Evolutionary conservation across 2,888 invertebrate species (phyloP).

Genomic region (Lasioglossum pauxillum): DNA sequence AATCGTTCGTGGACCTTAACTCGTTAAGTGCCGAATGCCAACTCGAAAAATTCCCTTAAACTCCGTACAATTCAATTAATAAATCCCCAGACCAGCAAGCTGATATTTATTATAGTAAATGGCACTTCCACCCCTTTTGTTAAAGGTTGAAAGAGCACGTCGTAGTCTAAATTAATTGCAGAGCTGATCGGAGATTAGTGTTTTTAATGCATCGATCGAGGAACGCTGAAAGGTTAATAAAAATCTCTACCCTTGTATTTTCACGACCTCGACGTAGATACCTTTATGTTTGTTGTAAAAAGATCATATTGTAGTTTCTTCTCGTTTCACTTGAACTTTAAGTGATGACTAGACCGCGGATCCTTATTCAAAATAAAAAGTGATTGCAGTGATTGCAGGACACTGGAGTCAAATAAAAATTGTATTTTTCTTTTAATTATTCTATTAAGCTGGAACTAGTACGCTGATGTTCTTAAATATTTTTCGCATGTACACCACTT

Average conservation of each 20-base stretch:
- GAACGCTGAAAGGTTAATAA: background rate
- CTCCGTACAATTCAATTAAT: background rate
- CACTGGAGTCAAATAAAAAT: no score
- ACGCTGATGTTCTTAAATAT: no score
- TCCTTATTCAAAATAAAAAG: no score
- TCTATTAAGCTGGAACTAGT: no score
- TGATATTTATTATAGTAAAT: background rate
- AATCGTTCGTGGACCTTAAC: slow-evolving; percentile 46
- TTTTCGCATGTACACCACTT: no score
- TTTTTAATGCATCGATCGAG: background rate
- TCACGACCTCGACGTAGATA: no score
- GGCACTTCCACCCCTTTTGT: background rate
- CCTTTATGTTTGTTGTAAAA: no score
- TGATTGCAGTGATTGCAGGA: no score
- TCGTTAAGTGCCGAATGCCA: slow-evolving; percentile 15
- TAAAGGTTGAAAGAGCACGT: background rate
- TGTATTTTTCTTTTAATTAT: no score
- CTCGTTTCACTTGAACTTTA: no score
- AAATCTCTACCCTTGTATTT: background rate
- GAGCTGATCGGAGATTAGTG: background rate
- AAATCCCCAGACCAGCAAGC: background rate
- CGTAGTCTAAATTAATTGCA: background rate
- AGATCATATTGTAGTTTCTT: no score
- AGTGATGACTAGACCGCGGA: no score
- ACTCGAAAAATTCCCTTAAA: slow-evolving; percentile 14